These are phyloP conservation scores for Falco rusticolus DNA, from an alignment of 2,797 vertebrate species.

Conservation along the genomic window DNA sequence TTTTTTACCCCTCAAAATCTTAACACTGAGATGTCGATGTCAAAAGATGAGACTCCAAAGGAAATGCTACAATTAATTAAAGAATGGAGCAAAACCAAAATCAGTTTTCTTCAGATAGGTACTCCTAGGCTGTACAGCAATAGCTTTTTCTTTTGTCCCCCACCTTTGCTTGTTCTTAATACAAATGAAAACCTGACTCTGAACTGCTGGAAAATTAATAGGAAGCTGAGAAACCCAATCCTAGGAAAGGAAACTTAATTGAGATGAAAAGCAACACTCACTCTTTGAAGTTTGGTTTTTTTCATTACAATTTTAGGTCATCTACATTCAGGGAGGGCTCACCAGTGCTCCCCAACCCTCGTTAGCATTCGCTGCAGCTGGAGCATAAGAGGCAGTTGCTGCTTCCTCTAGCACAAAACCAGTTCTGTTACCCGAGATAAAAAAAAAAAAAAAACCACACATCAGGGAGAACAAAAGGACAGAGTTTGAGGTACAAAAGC, in stretches of 20 bases:
- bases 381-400: accelerated
- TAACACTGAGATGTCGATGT: not conserved
- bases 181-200: not conserved
- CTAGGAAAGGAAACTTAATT: not conserved
- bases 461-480: constrained; percentile 10
- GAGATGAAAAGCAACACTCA: not conserved
- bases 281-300: constrained; percentile 23
- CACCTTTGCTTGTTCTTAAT: not conserved
- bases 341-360: not conserved
- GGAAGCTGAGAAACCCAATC: not conserved
- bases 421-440: constrained; percentile 16
- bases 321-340: not conserved
- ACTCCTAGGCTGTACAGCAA: not conserved
- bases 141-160: not conserved
- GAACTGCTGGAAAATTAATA: not conserved
- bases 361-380: not conserved
- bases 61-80: not conserved
- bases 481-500: constrained; percentile 22
- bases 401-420: constrained; percentile 27
- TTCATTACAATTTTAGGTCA: not conserved
- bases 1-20: not conserved
- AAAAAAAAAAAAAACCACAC: not conserved
- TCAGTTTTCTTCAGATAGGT: not conserved
- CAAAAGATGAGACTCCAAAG: not conserved
- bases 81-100: not conserved